These are phyloP conservation scores for Tetropium fuscum DNA, from an alignment of 2,888 invertebrate species.

Conservation along the genomic window DNA sequence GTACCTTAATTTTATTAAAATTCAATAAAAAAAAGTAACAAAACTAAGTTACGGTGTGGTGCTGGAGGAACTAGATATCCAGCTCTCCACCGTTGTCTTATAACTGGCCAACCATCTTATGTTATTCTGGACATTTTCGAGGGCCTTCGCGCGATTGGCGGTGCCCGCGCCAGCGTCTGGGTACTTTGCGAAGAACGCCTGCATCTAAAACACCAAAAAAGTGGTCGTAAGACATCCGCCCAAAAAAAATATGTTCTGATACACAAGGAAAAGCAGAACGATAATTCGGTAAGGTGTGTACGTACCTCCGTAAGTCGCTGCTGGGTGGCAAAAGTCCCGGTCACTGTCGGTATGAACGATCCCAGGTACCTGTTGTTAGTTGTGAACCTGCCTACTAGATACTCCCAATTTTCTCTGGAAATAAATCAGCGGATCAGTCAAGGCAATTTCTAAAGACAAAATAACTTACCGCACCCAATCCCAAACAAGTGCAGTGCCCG, in stretches of 20 bases:
- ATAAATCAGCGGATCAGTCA: constrained; percentile 69
- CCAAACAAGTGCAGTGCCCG: constrained; percentile 85
- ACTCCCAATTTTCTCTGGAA: constrained; percentile 78
- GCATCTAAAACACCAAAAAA: constrained; percentile 70
- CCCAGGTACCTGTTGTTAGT: constrained; percentile 88
- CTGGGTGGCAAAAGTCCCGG: constrained; percentile 76
- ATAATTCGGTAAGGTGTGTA: background rate
- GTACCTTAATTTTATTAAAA: background rate
- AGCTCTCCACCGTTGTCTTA: constrained; percentile 70
- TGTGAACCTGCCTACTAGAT: constrained; percentile 81
- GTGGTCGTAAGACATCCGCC: too few species aligned
- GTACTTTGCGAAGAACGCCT: constrained; percentile 80
- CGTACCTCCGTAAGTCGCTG: constrained; percentile 79
- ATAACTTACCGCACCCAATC: constrained; percentile 75
- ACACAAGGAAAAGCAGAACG: constrained; percentile 20
- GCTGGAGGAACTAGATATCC: constrained; percentile 63
- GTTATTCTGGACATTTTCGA: constrained; percentile 83
- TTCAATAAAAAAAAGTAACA: constrained; percentile 11
- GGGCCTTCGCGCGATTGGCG: constrained; percentile 76
- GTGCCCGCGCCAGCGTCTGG: constrained; percentile 91
- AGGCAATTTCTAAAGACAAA: background rate
- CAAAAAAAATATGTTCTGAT: background rate
- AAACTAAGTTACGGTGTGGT: background rate
- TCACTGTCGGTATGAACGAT: constrained; percentile 77
- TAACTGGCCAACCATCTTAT: constrained; percentile 82